Conservation (phyloP, 2,797 vertebrate species). For the Gila robusta region DNA sequence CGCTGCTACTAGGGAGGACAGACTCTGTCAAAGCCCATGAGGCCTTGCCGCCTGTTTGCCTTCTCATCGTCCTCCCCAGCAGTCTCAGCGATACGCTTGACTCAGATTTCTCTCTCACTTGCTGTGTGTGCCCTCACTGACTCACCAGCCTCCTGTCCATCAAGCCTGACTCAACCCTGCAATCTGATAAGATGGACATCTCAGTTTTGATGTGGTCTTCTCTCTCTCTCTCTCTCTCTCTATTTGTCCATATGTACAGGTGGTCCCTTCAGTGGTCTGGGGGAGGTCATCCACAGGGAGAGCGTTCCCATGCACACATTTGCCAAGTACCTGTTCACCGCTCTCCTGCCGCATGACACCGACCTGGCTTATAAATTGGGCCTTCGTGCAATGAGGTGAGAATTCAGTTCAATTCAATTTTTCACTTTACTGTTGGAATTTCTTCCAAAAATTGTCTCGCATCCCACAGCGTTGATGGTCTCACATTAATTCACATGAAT, state of each 20-base stretch:
- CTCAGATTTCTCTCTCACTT: constrained; percentile 30
- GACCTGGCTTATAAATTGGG: constrained; percentile 97
- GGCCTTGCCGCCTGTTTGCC: constrained; percentile 40
- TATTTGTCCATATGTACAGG: constrained; percentile 73
- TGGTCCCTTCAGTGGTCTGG: constrained; percentile 95
- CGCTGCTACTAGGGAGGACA: constrained; percentile 49
- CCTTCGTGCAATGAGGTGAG: constrained; percentile 96
- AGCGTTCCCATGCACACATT: constrained; percentile 99
- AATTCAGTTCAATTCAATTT: background rate
- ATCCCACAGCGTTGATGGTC: too few species aligned
- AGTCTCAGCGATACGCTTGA: constrained; percentile 16
- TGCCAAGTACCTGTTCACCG: constrained; percentile 97
- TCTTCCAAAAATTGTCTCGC: too few species aligned
- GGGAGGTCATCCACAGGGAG: constrained; percentile 96
- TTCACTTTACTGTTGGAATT: too few species aligned
- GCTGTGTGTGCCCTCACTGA: constrained; percentile 20
- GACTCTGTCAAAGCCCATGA: constrained; percentile 50
- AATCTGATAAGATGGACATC: constrained; percentile 15
- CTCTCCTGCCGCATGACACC: constrained; percentile 92
- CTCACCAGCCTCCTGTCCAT: constrained; percentile 30
- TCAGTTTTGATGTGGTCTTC: background rate
- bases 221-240: background rate
- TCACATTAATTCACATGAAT: too few species aligned
- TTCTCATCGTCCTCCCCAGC: constrained; percentile 40
- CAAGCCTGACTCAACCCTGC: constrained; percentile 22